Percentiles rank a stretch among this genome's conserved stretches.
phyloP scores from a whole-genome alignment of 2,888 invertebrate species.

The Lepeophtheirus nordmannii region DNA sequence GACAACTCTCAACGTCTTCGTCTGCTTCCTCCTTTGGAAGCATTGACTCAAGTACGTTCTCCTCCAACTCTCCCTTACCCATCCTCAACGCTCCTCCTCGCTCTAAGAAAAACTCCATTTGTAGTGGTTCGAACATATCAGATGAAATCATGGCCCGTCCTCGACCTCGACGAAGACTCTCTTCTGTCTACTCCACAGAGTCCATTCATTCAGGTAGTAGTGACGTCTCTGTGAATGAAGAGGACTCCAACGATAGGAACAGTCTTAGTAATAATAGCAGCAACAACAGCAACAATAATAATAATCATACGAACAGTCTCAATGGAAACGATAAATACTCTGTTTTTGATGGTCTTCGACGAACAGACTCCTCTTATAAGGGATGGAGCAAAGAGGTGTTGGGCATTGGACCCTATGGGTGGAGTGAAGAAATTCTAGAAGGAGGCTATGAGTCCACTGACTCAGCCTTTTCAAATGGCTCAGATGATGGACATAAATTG shows the following conservation, averaged over 20 bases:
- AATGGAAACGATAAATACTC: constrained; percentile 14
- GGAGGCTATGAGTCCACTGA: constrained; percentile 9
- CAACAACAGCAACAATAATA: too few species aligned
- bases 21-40: constrained; percentile 2
- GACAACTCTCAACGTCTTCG: neutral
- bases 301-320: neutral
- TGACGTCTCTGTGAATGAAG: too few species aligned
- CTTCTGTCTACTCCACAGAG: neutral
- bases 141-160: neutral
- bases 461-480: neutral
- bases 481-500: neutral
- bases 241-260: too few species aligned
- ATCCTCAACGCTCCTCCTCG: neutral
- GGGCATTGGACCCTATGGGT: constrained; percentile 12
- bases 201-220: too few species aligned
- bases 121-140: neutral
- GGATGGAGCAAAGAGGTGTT: constrained; percentile 13
- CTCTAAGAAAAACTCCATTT: neutral
- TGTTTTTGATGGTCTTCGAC: neutral
- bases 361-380: neutral
- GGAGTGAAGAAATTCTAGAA: constrained; percentile 23
- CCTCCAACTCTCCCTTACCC: neutral
- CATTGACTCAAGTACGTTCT: neutral
- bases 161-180: neutral
- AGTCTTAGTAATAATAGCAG: too few species aligned